Percentiles rank a stretch among this genome's conserved stretches.
Conservation (phyloP, 2,888 invertebrate genomes). For the Drosophila diplacantha region DNA sequence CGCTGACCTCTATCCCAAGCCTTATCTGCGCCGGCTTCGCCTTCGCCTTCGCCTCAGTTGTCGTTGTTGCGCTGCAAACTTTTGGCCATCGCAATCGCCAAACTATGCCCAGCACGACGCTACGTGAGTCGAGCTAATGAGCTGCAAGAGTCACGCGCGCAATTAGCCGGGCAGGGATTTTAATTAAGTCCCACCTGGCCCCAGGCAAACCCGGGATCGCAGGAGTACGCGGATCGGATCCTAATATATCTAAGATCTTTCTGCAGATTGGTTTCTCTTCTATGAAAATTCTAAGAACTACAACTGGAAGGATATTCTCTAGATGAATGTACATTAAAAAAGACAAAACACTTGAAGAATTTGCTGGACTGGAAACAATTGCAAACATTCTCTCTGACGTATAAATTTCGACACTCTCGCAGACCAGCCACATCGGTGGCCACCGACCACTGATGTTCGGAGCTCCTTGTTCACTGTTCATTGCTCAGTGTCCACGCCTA, state of each 20-base stretch:
- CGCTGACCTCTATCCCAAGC: slow-evolving; percentile 48
- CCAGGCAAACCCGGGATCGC: slow-evolving; percentile 83
- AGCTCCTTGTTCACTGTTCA: slow-evolving; percentile 69
- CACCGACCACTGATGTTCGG: slow-evolving; percentile 90
- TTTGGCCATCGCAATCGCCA: slow-evolving; percentile 45
- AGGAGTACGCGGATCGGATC: slow-evolving; percentile 88
- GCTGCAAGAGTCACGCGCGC: slow-evolving; percentile 65
- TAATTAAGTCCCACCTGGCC: slow-evolving; percentile 50
- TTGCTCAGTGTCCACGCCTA: slow-evolving; percentile 86
- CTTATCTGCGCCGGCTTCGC: not conserved
- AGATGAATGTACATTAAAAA: slow-evolving; percentile 68
- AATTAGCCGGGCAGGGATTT: slow-evolving; percentile 64
- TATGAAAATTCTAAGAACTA: too few species aligned
- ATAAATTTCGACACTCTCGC: slow-evolving; percentile 1
- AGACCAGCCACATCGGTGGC: slow-evolving; percentile 85
- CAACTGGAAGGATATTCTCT: too few species aligned
- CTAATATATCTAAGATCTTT: slow-evolving; percentile 1
- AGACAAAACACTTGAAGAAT: not conserved
- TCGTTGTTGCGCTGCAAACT: slow-evolving; percentile 55
- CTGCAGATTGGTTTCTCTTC: not conserved
- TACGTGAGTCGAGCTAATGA: slow-evolving; percentile 61
- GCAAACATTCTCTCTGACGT: too few species aligned
- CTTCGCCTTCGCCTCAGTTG: slow-evolving; percentile 1
- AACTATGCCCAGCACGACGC: slow-evolving; percentile 49
- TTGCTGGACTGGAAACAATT: not conserved